Evolutionary conservation across 2,797 vertebrate genomes (phyloP).

Genomic region (Hemibagrus guttatus): DNA sequence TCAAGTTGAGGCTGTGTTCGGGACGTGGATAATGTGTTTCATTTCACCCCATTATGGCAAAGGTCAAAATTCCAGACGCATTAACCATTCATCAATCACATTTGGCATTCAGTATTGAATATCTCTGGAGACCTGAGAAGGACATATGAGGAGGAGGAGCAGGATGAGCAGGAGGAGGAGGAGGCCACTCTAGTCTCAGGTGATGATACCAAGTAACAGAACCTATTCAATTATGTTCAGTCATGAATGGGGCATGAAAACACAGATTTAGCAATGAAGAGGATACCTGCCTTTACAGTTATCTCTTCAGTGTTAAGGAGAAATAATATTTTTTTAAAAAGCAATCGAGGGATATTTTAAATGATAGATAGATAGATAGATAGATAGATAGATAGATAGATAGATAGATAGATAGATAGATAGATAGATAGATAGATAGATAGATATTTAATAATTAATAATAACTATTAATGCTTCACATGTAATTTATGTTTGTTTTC

Average conservation of each 20-base stretch:
- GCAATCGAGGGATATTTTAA: not conserved
- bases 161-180: not conserved
- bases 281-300: not conserved
- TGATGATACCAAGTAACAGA: not conserved
- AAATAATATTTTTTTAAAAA: not conserved
- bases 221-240: constrained; percentile 13
- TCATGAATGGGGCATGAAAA: not conserved
- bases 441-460: not conserved
- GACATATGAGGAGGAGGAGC: constrained; percentile 10
- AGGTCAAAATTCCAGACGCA: constrained; percentile 49
- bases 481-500: not conserved
- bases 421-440: not conserved
- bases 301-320: not conserved
- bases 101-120: constrained; percentile 42
- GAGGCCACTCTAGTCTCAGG: constrained; percentile 24
- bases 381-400: not conserved
- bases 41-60: constrained; percentile 39
- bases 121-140: constrained; percentile 30
- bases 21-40: constrained; percentile 23
- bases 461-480: not conserved
- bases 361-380: not conserved
- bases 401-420: not conserved
- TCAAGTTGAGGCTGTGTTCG: not conserved
- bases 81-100: constrained; percentile 47
- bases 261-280: not conserved